Evolutionary conservation across 2,888 invertebrate genomes (phyloP), one percentile per base, ranked within the genome.

Genomic region (Stenurella melanura): DNA sequence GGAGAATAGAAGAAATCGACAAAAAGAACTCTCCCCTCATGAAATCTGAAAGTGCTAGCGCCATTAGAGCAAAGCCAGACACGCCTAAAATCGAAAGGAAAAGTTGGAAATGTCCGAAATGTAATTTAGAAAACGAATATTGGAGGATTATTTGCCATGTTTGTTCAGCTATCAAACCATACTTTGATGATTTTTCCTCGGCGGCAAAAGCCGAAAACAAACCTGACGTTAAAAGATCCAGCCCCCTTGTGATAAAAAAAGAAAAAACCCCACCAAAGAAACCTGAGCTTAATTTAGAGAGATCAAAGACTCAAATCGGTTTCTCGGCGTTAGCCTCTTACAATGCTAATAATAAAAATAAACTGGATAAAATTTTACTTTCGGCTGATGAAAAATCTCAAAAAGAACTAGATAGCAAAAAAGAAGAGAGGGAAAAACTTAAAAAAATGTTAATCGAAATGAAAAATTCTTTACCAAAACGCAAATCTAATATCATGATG

Each of bases 371-470:
- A 73, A 15, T 15, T 1, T 73, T 80, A 2, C 54, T 78, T 9
- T 83, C 84, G 0, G 69, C 81, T 2, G 83, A 84, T 4, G 85
- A 85, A 21, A 82, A 84, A 67, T 87, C 86, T 72, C 89, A 89
- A 83, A 74, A 85, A 0, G 86, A 88, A 60, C 1, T 34, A 15
- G 74, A 69, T 11, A 88, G 88, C 42, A 89, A 88, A 78, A 86
- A 85, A 64, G 90, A 92, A 81, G 92, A 93, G 83, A 92, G 92
- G 84, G 92, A 92, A 85, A 91, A 91, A 86, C 89, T 95, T 34
- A 93, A 93, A 86, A 93, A 94, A 88, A 93, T 94, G 92, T 88
- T 95, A 79, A 94, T 94, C 85, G 94, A 95, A 90, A 94, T 95
- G 93, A 95, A 94, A 88, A 92, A 95, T 87, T 94, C 94, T 12